These are phyloP conservation scores for Tapera naevia DNA, from an alignment of 2,797 vertebrate genomes.

Conservation along the genomic window DNA sequence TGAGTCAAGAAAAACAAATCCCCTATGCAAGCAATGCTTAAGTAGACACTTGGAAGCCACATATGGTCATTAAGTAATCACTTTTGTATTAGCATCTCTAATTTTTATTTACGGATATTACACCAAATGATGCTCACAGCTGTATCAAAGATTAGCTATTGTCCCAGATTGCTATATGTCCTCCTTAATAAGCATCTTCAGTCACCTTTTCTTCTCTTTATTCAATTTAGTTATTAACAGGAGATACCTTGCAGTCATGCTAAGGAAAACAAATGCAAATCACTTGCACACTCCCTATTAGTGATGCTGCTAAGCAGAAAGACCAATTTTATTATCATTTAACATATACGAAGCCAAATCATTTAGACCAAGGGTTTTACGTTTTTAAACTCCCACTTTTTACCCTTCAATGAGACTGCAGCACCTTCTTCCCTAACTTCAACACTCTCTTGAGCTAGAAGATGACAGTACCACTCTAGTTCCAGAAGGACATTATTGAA, in stretches of 20 bases:
- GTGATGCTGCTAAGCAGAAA: not conserved
- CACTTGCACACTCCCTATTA: not conserved
- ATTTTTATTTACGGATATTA: not conserved
- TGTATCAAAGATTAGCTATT: not conserved
- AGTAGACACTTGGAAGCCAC: not conserved
- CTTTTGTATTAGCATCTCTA: not conserved
- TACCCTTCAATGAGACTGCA: not conserved
- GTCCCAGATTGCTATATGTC: not conserved
- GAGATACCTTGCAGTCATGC: not conserved
- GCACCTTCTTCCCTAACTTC: not conserved
- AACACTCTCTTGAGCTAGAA: not conserved
- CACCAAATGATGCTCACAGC: not conserved
- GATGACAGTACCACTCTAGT: not conserved
- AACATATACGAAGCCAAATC: not conserved
- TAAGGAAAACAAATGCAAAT: not conserved
- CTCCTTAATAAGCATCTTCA: not conserved
- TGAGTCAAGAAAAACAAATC: not conserved
- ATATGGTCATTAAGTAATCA: not conserved
- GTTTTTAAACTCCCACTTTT: not conserved
- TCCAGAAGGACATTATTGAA: not conserved
- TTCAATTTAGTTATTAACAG: not conserved
- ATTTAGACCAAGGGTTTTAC: not conserved
- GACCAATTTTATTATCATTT: not conserved
- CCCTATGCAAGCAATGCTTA: not conserved
- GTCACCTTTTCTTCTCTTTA: not conserved